Conservation (phyloP, 2,888 invertebrate genomes). For the Heteromyza rotundicornis region DNA sequence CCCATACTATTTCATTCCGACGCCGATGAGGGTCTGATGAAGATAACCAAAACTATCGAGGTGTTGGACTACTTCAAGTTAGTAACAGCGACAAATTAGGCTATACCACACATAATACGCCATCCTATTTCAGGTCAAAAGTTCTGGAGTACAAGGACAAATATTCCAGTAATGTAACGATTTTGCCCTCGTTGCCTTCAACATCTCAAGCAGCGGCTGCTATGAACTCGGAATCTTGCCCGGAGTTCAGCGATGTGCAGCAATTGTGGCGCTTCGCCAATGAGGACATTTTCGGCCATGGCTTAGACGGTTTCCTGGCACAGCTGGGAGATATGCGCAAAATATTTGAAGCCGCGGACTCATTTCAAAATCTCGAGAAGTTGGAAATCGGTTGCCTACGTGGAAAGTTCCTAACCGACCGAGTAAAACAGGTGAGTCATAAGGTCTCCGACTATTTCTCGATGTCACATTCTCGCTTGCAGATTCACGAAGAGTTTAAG, state of each 20-base stretch:
- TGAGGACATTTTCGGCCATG: constrained; percentile 73
- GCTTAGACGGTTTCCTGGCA: constrained; percentile 69
- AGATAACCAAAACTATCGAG: constrained; percentile 66
- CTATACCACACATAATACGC: background rate
- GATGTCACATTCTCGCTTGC: background rate
- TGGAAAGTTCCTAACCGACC: constrained; percentile 55
- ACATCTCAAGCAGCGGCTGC: constrained; percentile 12
- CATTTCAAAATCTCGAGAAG: constrained; percentile 87
- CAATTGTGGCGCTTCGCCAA: constrained; percentile 77
- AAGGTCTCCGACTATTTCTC: background rate
- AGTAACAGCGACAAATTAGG: constrained; percentile 40
- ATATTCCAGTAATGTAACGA: constrained; percentile 42
- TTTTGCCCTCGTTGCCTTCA: constrained; percentile 43
- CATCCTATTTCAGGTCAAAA: constrained; percentile 43
- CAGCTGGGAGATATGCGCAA: constrained; percentile 72
- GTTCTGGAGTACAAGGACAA: constrained; percentile 51
- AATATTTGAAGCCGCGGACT: constrained; percentile 78
- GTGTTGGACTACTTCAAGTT: constrained; percentile 69
- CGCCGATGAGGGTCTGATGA: constrained; percentile 74
- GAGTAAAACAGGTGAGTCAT: constrained; percentile 47
- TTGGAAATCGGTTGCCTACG: constrained; percentile 72
- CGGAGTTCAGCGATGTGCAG: constrained; percentile 65
- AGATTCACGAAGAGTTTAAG: constrained; percentile 57
- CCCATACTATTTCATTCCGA: constrained; percentile 82
- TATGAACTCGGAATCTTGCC: background rate